Percentiles rank a stretch among this genome's conserved stretches.
Evolutionary conservation across 1,140 invertebrate genomes (phyloP).

Genomic region (Physella acuta): DNA sequence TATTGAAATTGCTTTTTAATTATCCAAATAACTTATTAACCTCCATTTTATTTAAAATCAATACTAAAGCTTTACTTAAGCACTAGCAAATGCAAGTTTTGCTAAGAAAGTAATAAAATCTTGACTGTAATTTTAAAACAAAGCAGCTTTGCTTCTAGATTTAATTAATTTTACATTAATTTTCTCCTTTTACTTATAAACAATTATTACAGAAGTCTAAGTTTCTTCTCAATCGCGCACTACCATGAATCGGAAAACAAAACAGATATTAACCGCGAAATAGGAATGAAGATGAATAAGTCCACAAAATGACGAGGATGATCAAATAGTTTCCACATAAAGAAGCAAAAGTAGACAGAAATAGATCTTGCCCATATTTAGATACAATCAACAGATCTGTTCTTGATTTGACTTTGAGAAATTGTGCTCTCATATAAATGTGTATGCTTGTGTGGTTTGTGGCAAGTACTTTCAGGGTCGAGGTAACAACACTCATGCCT

Average conservation of each 20-base stretch:
- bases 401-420: constrained; percentile 99
- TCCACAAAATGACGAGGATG: not conserved
- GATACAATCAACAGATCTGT: constrained; percentile 95
- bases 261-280: not conserved
- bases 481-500: constrained; percentile 97
- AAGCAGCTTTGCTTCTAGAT: no score
- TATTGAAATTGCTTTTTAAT: no score
- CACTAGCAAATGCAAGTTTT: no score
- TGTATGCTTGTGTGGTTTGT: constrained; percentile 99
- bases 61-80: no score
- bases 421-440: constrained; percentile 97
- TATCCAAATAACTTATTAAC: no score
- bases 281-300: not conserved
- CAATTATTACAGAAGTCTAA: not conserved
- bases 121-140: no score
- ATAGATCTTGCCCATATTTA: constrained; percentile 81
- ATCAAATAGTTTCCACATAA: constrained; percentile 27
- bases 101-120: no score
- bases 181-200: no score
- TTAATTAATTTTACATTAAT: no score
- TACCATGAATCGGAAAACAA: not conserved
- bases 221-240: not conserved
- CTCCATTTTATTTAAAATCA: no score
- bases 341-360: constrained; percentile 48
- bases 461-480: constrained; percentile 98